Evolutionary conservation across 2,113 vertebrate genomes (phyloP).

Genomic region (Phylloscopus trochilus): DNA sequence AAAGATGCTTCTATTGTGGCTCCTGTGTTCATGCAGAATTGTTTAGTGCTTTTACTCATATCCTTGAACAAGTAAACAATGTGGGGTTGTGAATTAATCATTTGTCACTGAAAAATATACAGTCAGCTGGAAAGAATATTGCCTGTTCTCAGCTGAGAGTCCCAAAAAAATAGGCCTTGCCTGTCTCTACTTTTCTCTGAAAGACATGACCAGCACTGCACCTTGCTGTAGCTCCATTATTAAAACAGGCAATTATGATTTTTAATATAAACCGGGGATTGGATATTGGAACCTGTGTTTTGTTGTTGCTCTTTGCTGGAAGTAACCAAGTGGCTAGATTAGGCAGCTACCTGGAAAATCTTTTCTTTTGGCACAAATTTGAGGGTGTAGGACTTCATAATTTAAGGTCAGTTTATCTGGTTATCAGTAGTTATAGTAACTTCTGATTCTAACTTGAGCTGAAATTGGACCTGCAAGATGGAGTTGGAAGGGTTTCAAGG

Average conservation of each 20-base stretch:
- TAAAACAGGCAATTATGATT: neutral
- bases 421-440: neutral
- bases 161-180: neutral
- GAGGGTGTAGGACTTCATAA: neutral
- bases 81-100: neutral
- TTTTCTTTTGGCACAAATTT: neutral
- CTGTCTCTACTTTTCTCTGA: neutral
- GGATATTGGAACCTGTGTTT: neutral
- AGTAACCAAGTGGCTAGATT: neutral
- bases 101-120: neutral
- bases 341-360: neutral
- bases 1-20: neutral
- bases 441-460: neutral
- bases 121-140: neutral
- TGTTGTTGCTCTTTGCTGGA: neutral
- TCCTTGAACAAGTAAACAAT: neutral
- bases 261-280: neutral
- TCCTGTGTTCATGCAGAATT: neutral
- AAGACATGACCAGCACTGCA: neutral
- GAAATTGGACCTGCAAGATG: neutral
- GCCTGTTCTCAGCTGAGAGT: neutral
- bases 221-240: neutral
- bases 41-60: neutral
- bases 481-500: neutral
- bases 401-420: neutral